Evolutionary conservation across 2,888 invertebrate genomes (phyloP), one percentile per base, ranked within the genome.

Genomic region (Euproctis similis): DNA sequence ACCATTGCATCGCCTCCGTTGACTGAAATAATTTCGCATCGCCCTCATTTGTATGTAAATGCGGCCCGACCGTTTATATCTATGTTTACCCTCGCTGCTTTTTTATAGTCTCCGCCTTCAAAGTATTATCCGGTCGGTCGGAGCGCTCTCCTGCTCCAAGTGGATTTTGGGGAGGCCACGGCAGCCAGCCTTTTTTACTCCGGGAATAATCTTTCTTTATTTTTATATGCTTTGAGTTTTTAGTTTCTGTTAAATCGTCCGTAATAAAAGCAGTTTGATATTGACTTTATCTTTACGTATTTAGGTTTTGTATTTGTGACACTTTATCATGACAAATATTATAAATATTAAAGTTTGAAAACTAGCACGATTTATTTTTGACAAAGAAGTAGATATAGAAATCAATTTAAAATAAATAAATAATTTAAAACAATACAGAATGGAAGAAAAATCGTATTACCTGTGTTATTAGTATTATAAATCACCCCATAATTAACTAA

Each of bases 31-130:
- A 72, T 69, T 69, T 61, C 60, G 51, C 58, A 49, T 55, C 53
- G 49, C 50, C 57, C 74, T 77, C 73, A 75, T 77, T 74, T 76
- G 74, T 72, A 78, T 78, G 77, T 61, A 72, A 77, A 78, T 78
- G 67, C 54, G 54, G 50, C 50, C 59, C 52, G 42, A 51, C 62
- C 62, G 67, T 63, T 71, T 75, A 73, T 74, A 72, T 74, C 73
- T 72, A 55, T 71, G 68, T 73, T 72, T 71, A 66, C 64, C 54
- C 67, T 67, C 59, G 57, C 52, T 55, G 60, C 61, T 65, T 69
- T 71, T 60, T 58, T 60, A 56, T 57, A 59, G 56, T 60, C 57
- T 56, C 47, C 53, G 59, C 52, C 54, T 59, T 59, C 56, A 49
- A 52, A 46, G 49, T 52, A 48, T 50, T 52, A 50, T 50, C 39